phyloP scores from a whole-genome alignment of 2,113 vertebrate species.

The Cyanistes caeruleus region DNA sequence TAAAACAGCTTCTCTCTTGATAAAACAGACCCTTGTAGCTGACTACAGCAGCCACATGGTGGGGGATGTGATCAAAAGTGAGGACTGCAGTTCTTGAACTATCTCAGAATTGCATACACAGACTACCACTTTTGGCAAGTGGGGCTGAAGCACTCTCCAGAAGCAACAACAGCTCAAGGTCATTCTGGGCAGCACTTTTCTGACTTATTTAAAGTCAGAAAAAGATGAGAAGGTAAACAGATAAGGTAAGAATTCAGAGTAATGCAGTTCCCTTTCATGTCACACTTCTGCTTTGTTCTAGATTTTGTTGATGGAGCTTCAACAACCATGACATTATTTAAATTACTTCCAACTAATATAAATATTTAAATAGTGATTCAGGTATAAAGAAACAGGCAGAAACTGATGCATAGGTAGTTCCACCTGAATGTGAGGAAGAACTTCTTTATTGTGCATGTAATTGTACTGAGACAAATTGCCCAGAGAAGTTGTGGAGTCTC shows the following conservation, averaged over 20 bases:
- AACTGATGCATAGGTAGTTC: background rate
- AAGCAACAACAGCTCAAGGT: background rate
- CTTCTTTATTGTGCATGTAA: background rate
- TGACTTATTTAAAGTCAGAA: background rate
- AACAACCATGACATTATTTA: background rate
- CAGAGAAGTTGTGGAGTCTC: background rate
- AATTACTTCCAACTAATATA: background rate
- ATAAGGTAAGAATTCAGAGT: background rate
- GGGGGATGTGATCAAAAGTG: background rate
- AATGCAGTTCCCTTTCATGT: background rate
- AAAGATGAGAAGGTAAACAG: background rate
- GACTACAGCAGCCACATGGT: background rate
- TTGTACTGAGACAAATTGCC: background rate
- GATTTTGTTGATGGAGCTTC: background rate
- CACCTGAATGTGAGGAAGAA: background rate
- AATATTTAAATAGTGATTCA: background rate
- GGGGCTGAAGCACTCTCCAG: background rate
- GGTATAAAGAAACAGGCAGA: background rate
- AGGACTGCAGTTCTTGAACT: background rate
- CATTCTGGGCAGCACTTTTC: background rate
- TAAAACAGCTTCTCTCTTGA: background rate
- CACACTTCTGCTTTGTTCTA: background rate
- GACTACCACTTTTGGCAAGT: background rate
- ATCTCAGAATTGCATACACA: rapidly evolving
- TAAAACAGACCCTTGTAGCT: background rate